A percentile compares a stretch with the other conserved stretches of the same genome.
These are phyloP conservation scores for Amphilophus citrinellus DNA, from an alignment of 2,113 vertebrate species.

Conservation along the genomic window DNA sequence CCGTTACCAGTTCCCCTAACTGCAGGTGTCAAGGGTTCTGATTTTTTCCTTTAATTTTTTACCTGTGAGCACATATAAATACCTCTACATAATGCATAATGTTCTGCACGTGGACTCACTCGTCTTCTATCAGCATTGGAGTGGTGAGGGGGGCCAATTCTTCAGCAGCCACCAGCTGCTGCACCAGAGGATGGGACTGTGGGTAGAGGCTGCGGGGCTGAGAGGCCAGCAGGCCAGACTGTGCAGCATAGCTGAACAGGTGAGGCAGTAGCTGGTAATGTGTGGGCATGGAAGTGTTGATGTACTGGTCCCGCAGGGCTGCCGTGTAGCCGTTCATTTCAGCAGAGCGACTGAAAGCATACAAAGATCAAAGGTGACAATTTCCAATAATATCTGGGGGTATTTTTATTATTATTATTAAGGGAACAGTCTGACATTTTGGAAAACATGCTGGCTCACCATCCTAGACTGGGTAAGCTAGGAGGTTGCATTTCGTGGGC, in stretches of 20 bases:
- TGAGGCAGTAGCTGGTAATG: constrained; percentile 97
- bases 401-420: not conserved
- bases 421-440: not conserved
- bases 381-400: not conserved
- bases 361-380: constrained; percentile 16
- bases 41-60: too few species aligned
- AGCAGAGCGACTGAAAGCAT: constrained; percentile 87
- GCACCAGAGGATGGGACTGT: constrained; percentile 92
- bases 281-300: constrained; percentile 90
- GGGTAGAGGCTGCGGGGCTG: constrained; percentile 92
- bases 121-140: constrained; percentile 97
- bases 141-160: constrained; percentile 92
- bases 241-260: constrained; percentile 92
- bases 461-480: not conserved
- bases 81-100: too few species aligned
- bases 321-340: constrained; percentile 94
- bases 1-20: too few species aligned
- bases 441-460: not conserved
- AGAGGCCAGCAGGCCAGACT: constrained; percentile 89
- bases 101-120: constrained; percentile 79
- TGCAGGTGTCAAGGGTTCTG: too few species aligned
- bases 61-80: not conserved
- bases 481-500: not conserved
- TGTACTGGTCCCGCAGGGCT: constrained; percentile 94
- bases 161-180: constrained; percentile 93